A percentile compares a stretch with the other conserved stretches of the same genome.
phyloP scores from a whole-genome alignment of 2,113 vertebrate genomes.

The Sinocyclocheilus grahami region DNA sequence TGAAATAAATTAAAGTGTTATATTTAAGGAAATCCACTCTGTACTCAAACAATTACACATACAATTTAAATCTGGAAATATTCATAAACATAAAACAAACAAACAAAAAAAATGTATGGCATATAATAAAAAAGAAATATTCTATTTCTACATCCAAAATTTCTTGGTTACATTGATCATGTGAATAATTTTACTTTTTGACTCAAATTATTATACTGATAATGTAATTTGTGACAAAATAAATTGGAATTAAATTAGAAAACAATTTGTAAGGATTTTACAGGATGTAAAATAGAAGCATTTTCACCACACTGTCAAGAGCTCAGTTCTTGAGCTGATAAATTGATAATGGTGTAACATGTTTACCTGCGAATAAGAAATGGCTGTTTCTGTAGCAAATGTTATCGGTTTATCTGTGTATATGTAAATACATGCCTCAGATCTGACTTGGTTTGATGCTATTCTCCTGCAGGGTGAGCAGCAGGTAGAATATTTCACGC shows the following conservation, averaged over 20 bases:
- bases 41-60: not conserved
- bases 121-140: too few relatives aligned
- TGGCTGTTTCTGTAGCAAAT: constrained; percentile 43
- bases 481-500: constrained; percentile 44
- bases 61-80: not conserved
- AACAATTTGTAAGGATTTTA: too few relatives aligned
- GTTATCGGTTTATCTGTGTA: constrained; percentile 49
- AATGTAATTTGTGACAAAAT: not conserved
- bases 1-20: not conserved
- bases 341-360: not conserved
- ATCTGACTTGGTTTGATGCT: constrained; percentile 33
- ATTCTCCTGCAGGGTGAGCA: constrained; percentile 36
- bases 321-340: not conserved
- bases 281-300: too few relatives aligned
- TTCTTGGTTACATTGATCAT: not conserved
- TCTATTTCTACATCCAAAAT: not conserved
- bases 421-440: constrained; percentile 54
- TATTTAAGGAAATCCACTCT: not conserved
- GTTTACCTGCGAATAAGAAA: constrained; percentile 14
- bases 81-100: not conserved
- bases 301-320: not conserved
- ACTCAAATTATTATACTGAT: too few relatives aligned
- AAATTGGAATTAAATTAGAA: too few relatives aligned
- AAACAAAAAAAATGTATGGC: too few relatives aligned
- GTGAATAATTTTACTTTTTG: not conserved